Evolutionary conservation across 2,888 invertebrate genomes (phyloP).

Genomic region (Diarsia rubi): DNA sequence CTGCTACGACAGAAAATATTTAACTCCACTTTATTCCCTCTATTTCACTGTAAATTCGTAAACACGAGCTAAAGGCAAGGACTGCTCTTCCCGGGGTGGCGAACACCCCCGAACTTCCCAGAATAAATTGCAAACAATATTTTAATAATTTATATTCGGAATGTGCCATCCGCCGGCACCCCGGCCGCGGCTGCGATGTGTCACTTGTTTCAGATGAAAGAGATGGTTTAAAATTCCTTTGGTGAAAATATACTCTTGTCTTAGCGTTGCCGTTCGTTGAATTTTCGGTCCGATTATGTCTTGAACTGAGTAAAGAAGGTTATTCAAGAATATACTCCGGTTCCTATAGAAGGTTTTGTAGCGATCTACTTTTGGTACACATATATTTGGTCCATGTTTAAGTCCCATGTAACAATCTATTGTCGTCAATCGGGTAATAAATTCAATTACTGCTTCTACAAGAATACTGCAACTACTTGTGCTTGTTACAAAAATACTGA

Average conservation of each 20-base stretch:
- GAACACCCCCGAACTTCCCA: conserved; percentile 31
- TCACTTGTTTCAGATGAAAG: conserved; percentile 19
- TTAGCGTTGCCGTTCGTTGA: background rate
- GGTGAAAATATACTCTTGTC: conserved; percentile 16
- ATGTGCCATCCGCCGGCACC: conserved; percentile 7
- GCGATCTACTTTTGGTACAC: background rate
- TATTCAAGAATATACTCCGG: background rate
- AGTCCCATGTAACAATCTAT: background rate
- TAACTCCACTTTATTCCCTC: conserved; percentile 24
- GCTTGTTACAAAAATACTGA: too few relatives aligned
- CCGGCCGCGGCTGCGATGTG: conserved; percentile 25
- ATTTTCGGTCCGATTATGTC: background rate
- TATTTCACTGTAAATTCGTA: conserved; percentile 23
- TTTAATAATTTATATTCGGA: conserved; percentile 52
- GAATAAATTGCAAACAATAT: conserved; percentile 56
- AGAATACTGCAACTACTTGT: too few relatives aligned
- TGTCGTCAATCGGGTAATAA: too few relatives aligned
- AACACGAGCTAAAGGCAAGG: conserved; percentile 31
- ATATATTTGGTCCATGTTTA: background rate
- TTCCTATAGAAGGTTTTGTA: background rate
- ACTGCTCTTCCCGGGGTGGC: conserved; percentile 20
- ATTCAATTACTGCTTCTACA: too few relatives aligned
- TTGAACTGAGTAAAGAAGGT: background rate
- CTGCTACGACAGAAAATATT: background rate
- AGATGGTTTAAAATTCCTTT: conserved; percentile 39